Base-by-base conservation (phyloP, 2,888 invertebrate genomes). In the Drosophila ustulata region DNA sequence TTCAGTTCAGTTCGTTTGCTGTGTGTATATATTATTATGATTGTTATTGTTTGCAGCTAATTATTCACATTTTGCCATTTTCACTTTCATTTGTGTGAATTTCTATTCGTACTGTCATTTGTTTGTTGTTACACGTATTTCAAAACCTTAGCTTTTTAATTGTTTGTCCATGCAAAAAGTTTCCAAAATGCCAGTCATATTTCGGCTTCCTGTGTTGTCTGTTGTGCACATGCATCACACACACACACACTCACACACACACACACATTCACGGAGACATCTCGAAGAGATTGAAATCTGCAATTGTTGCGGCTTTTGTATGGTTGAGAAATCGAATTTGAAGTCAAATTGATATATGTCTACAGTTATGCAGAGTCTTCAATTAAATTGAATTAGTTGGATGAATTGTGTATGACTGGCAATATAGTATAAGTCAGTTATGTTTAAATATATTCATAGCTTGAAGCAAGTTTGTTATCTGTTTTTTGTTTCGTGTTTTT, bases 181-280 rank as follows among this genome's bases (percentile, higher is more conserved):
- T 84, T 87, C 79, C 78, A 84, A 88, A 88, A 87, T 89, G 85
- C 84, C 88, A 89, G 89, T 83, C 88, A 83, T 87, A 89, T 87
- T 89, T 89, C 45, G 71, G 75, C 59, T 78, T 78, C 79, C 79
- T 80, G 68, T 66, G 71, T 66, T 55, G 23, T 53, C 26, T 55
- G 32, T 25, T 55, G 55, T 43, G 43, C 30, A 32, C 9, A 50
- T 69, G 58, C 57, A 57, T 56, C 23, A 45, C 32, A 58, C 45
- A 61, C n/a, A 45, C 34, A 53, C 32, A 30, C 18, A 43, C 32
- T 55, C 45, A 56, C n/a, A 45, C 30, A 53, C 46, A 49, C 37
- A 47, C 34, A 47, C 39, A 56, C 50, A 47, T 7, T 13, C 8
- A 43, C 26, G 37, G 25, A 41, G 11, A 45, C 26, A 61, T 34